Base-by-base conservation (phyloP, 2,797 vertebrate genomes). In the Galago senegalensis region DNA sequence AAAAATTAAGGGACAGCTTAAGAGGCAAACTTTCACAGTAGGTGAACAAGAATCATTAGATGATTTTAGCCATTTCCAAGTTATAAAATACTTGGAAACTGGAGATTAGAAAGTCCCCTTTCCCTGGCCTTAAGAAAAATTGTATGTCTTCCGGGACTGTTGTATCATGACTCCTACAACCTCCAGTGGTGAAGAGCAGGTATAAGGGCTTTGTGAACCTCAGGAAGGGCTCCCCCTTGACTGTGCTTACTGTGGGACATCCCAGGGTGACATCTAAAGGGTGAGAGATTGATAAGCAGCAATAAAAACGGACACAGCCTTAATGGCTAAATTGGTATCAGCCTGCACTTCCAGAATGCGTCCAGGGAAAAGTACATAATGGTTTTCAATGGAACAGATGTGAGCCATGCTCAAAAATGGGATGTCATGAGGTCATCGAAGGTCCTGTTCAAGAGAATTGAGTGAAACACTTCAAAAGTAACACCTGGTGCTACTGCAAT, bases 1-100 rank as follows among this genome's bases (percentile, higher is more conserved):
- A 86, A 94, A 91, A 90, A 61, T 93, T 49, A 87, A 25, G n/a
- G 75, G 25, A 10, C 23, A 85, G 8, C 18, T 92, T 29, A 85
- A 69, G 67, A 86, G 20, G n/a, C 7, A 93, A 82, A 56, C 40
- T 43, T 85, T 86, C 79, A 89, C 65, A 91, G n/a, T 72, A 43
- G 60, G 49, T 60, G 40, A 37, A 2, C 29, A 91, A 82, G 27
- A 67, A 70, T 82, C 34, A 82, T 63, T 53, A 63, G 65, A 84
- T 11, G 3, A 72, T 65, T 87, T 46, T 13, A 87, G 16, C 23
- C 25, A 77, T 79, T 23, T 65, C 60, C 5, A 69, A 76, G 63
- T 14, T 80, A 46, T 70, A 93, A 90, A 61, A 70, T 16, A 20
- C 25, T 25, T 89, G n/a, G 80, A 76, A 87, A 70, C 20, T 58